phyloP scores from a whole-genome alignment of 92 coral and sea anemone genomes.

The Pocillopora meandrina region DNA sequence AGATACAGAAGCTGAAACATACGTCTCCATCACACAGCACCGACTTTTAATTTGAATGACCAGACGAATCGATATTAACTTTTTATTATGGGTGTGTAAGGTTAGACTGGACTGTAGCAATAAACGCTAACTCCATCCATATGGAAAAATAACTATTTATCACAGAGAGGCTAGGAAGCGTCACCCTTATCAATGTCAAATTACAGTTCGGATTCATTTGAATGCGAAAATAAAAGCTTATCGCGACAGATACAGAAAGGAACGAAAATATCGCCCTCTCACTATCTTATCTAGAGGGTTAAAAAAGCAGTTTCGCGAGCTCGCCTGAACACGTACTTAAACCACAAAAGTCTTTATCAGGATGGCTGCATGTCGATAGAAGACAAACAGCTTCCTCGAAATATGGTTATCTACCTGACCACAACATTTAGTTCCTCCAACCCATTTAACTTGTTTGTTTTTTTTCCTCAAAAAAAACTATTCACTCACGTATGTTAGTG shows the following conservation, averaged over 20 bases:
- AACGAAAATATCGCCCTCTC: neutral
- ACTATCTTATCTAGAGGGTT: constrained; percentile 6
- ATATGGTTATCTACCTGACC: neutral
- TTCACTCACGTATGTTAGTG: neutral
- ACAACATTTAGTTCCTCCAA: neutral
- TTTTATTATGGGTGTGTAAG: too few relatives aligned
- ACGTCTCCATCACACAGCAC: neutral
- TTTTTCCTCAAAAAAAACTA: neutral
- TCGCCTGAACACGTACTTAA: neutral
- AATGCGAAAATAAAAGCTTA: neutral
- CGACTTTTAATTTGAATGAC: neutral
- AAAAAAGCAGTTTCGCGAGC: constrained; percentile 5
- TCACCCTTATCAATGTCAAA: neutral
- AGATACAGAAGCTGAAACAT: neutral
- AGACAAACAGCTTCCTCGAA: neutral
- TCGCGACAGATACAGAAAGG: constrained; percentile 14
- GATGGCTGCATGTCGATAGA: neutral
- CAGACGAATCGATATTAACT: neutral
- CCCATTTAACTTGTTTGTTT: neutral
- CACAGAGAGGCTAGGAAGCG: too few relatives aligned
- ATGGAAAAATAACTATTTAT: too few relatives aligned
- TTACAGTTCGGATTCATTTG: neutral
- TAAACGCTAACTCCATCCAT: too few relatives aligned
- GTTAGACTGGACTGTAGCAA: too few relatives aligned
- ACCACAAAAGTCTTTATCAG: neutral